Conservation (phyloP, 2,888 invertebrate species). For the Alsophila aescularia region DNA sequence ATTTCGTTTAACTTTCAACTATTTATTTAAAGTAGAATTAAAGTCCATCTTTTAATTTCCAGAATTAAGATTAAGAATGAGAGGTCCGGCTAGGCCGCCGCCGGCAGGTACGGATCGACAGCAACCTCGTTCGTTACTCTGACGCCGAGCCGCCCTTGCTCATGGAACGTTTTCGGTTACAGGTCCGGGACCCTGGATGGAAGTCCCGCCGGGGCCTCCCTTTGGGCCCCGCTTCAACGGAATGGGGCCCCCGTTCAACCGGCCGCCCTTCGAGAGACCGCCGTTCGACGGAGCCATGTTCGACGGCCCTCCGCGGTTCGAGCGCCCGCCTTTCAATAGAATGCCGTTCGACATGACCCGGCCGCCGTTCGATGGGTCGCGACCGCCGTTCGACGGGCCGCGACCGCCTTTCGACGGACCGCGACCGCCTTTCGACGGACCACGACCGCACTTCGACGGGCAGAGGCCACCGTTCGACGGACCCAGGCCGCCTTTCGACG, state of each 20-base stretch:
- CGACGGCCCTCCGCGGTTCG: conserved; percentile 56
- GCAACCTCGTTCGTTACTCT: conserved; percentile 23
- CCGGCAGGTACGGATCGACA: conserved; percentile 65
- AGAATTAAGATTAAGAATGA: conserved; percentile 78
- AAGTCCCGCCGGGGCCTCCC: conserved; percentile 63
- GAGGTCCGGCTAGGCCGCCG: conserved; percentile 71
- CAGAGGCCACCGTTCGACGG: conserved; percentile 53
- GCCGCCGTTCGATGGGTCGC: conserved; percentile 44
- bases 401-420: conserved; percentile 48
- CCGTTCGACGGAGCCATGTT: conserved; percentile 58
- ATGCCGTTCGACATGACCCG: conserved; percentile 58
- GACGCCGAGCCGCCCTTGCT: background rate
- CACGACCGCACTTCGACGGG: conserved; percentile 59
- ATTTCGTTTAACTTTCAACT: background rate
- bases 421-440: conserved; percentile 55
- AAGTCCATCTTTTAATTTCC: conserved; percentile 61
- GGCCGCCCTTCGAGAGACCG: conserved; percentile 49
- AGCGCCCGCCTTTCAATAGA: conserved; percentile 54
- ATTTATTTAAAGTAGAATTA: conserved; percentile 1
- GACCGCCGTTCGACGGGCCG: conserved; percentile 55
- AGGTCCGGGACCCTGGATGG: conserved; percentile 75
- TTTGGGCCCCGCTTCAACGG: conserved; percentile 77
- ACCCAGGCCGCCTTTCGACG: conserved; percentile 50
- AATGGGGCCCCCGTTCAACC: conserved; percentile 64
- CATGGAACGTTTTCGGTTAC: conserved; percentile 9